phyloP scores from a whole-genome alignment of 2,888 invertebrate species.

The Mythimna albipuncta region DNA sequence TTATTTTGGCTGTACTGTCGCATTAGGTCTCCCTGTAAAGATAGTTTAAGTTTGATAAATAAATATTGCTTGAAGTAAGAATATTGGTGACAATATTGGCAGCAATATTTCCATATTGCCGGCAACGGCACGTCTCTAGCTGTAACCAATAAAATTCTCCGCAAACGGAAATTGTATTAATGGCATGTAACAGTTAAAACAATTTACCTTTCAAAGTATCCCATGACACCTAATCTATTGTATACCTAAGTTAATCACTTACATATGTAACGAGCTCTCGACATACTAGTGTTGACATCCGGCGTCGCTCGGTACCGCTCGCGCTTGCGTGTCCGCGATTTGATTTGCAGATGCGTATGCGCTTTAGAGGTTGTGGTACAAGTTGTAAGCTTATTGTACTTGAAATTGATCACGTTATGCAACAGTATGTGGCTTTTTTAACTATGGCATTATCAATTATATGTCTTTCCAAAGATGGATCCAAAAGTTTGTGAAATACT shows the following conservation, averaged over 20 bases:
- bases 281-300: constrained; percentile 75
- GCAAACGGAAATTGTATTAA: constrained; percentile 12
- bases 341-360: constrained; percentile 87
- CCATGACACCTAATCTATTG: constrained; percentile 31
- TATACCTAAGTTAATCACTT: constrained; percentile 52
- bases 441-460: too few species aligned
- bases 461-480: not conserved
- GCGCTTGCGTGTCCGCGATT: constrained; percentile 82
- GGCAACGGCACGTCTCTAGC: not conserved
- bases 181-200: constrained; percentile 28
- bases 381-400: constrained; percentile 39
- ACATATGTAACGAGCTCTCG: constrained; percentile 55
- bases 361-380: constrained; percentile 65
- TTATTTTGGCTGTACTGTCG: too few species aligned
- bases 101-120: too few species aligned
- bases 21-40: too few species aligned
- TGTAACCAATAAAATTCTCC: not conserved
- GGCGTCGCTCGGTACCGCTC: constrained; percentile 64
- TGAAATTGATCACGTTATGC: not conserved
- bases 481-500: too few species aligned
- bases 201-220: constrained; percentile 45
- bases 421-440: too few species aligned
- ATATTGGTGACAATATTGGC: too few species aligned
- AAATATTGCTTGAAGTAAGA: too few species aligned
- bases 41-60: too few species aligned